A percentile compares a stretch with the other conserved stretches of the same genome.
These are phyloP conservation scores for Pogonocherus hispidulus DNA, from an alignment of 2,888 invertebrate species.

Conservation along the genomic window DNA sequence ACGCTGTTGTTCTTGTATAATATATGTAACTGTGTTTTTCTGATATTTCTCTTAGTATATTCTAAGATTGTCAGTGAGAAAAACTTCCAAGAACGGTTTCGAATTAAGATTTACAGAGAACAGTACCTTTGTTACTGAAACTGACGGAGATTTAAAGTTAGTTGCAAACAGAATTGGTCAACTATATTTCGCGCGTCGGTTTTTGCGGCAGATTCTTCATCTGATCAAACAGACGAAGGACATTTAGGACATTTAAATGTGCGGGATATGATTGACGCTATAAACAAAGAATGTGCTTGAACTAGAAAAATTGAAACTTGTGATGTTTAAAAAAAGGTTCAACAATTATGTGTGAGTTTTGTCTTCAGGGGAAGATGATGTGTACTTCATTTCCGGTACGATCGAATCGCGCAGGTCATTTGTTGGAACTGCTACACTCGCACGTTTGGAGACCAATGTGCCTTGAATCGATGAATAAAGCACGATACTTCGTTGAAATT, in stretches of 20 bases:
- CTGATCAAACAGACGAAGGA: neutral
- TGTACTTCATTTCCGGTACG: slow-evolving; percentile 3
- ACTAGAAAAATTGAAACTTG: neutral
- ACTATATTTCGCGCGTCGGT: slow-evolving; percentile 25
- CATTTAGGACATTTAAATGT: slow-evolving; percentile 20
- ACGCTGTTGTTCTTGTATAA: no score
- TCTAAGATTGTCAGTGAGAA: slow-evolving; percentile 34
- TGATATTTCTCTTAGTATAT: no score
- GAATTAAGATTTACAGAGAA: slow-evolving; percentile 31
- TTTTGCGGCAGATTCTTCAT: neutral
- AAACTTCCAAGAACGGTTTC: slow-evolving; percentile 36
- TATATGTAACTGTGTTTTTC: no score
- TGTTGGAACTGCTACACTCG: slow-evolving; percentile 18
- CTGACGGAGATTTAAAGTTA: slow-evolving; percentile 28
- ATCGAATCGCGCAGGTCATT: neutral
- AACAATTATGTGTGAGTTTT: slow-evolving; percentile 1
- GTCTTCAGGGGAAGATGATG: slow-evolving; percentile 13
- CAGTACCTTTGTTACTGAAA: slow-evolving; percentile 32
- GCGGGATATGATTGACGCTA: neutral
- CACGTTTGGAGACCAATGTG: slow-evolving; percentile 39
- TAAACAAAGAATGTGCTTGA: neutral
- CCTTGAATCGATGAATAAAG: slow-evolving; percentile 30
- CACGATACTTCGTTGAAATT: slow-evolving; percentile 50
- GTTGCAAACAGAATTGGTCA: slow-evolving; percentile 30
- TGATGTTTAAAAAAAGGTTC: neutral